Base-by-base conservation (phyloP, 2,797 vertebrate genomes). In the Aulostomus chinensis region DNA sequence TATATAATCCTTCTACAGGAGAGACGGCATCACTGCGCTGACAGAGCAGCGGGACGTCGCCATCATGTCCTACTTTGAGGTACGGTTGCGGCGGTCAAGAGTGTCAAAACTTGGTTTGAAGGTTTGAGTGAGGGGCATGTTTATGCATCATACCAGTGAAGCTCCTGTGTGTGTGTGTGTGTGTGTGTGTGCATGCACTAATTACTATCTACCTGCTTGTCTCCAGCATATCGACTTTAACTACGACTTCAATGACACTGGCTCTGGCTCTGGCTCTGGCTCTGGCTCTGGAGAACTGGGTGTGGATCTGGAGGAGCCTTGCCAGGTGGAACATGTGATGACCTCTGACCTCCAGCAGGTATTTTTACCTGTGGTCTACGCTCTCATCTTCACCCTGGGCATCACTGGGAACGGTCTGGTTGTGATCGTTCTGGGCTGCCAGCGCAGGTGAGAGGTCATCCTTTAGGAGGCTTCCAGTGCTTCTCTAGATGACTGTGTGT, bases 351-450 rank as follows among this genome's bases (percentile, higher is more conserved):
- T 98, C 64, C 94, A 93, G 67, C 78, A 88, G 35, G 91, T 98
- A 69, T 96, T 98, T 79, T 57, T 98, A 67, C 96, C 97, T 4
- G 94, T 91, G 5, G 91, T 98, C 80, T 99, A 93, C 56, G 91
- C 93, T 7, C 89, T 99, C 85, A 97, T 99, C 81, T 98, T 98
- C 84, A 43, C 86, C 49, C 90, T 94, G 7, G 97, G 97, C 81
- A 94, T 97, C 67, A 93, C 96, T 0, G 97, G 97, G 34, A 99
- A 99, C 33, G 95, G 95, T 47, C 86, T 99, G 83, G 96, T 99
- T n/a, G 94, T 99, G 22, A 1, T 95, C 4, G 95, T 99, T 73
- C 93, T 99, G 91, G 97, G 96, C 71, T 99, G 94, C 81, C 96
- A 98, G 68, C 94, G 93, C 80, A 96, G 87, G 87, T 89, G 54